Percentiles rank a stretch among this genome's conserved stretches.
Conservation (phyloP, 2,888 invertebrate species). For the Aricia artaxerxes region DNA sequence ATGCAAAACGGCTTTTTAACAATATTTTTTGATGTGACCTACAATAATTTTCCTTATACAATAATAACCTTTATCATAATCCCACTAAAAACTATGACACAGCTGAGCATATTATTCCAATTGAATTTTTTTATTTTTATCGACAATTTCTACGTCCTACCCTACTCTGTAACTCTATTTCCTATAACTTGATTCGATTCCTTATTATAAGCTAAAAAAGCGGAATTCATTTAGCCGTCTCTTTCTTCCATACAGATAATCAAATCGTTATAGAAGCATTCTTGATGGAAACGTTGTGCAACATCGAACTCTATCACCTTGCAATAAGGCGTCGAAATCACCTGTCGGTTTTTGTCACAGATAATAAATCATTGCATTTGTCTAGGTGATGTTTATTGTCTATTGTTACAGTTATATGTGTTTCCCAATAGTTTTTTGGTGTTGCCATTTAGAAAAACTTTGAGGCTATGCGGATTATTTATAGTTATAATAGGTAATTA, state of each 20-base stretch:
- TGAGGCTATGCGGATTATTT: conserved; percentile 38
- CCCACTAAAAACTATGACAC: not conserved
- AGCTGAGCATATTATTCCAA: not conserved
- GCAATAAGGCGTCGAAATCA: not conserved
- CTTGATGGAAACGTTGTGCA: conserved; percentile 2
- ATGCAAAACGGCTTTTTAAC: not conserved
- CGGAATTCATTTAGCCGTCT: conserved; percentile 55
- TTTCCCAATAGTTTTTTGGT: conserved; percentile 38
- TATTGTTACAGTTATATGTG: conserved; percentile 56
- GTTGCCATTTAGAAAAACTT: conserved; percentile 34
- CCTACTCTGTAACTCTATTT: conserved; percentile 45
- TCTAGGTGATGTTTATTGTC: conserved; percentile 64
- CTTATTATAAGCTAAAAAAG: conserved; percentile 58
- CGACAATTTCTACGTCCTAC: conserved; percentile 40
- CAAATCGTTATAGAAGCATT: conserved; percentile 32
- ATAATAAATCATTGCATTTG: conserved; percentile 71
- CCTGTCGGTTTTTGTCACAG: conserved; percentile 49
- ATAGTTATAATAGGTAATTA: conserved; percentile 27
- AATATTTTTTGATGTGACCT: not conserved
- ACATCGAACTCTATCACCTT: not conserved
- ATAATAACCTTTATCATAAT: not conserved
- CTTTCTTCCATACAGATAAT: conserved; percentile 47
- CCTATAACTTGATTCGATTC: conserved; percentile 62
- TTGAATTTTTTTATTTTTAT: not conserved
- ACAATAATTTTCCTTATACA: not conserved